These are phyloP conservation scores for Ceratotherium simum DNA, from an alignment of 2,113 vertebrate species.

Conservation along the genomic window DNA sequence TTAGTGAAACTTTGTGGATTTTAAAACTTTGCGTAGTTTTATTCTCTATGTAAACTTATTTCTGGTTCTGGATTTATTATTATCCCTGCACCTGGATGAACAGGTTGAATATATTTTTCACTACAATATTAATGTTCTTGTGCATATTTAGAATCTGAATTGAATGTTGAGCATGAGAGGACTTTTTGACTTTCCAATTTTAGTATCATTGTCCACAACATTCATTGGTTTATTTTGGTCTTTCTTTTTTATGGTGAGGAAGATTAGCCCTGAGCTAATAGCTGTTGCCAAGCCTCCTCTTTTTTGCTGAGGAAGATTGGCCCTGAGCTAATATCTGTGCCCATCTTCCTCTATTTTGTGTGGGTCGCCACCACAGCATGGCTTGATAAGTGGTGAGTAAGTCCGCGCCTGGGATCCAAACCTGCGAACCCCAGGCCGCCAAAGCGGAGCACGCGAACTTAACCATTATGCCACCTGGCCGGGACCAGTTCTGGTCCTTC, in stretches of 20 bases:
- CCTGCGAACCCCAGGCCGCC: too few species aligned
- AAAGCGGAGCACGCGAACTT: too few species aligned
- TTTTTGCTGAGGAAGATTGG: too few species aligned
- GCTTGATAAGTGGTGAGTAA: too few species aligned
- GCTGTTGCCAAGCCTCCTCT: too few species aligned
- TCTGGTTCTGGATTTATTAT: constrained; percentile 75
- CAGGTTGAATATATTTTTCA: constrained; percentile 64
- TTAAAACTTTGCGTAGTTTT: constrained; percentile 59
- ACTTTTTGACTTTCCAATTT: constrained; percentile 68
- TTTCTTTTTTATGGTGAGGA: too few species aligned
- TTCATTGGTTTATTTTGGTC: constrained; percentile 58
- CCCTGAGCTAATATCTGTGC: too few species aligned
- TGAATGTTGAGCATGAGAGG: neutral
- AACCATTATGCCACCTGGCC: too few species aligned
- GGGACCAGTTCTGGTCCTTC: neutral
- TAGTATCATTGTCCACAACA: constrained; percentile 44
- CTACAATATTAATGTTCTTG: neutral
- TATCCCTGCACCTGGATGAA: constrained; percentile 66
- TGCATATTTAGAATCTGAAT: constrained; percentile 64
- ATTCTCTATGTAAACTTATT: constrained; percentile 74
- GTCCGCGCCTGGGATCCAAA: too few species aligned
- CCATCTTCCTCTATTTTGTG: too few species aligned
- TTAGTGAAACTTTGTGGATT: constrained; percentile 67
- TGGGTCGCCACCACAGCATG: too few species aligned
- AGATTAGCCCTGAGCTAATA: too few species aligned